These are phyloP conservation scores for Muntiacus muntjak DNA, from an alignment of 2,113 vertebrate species.

Conservation along the genomic window DNA sequence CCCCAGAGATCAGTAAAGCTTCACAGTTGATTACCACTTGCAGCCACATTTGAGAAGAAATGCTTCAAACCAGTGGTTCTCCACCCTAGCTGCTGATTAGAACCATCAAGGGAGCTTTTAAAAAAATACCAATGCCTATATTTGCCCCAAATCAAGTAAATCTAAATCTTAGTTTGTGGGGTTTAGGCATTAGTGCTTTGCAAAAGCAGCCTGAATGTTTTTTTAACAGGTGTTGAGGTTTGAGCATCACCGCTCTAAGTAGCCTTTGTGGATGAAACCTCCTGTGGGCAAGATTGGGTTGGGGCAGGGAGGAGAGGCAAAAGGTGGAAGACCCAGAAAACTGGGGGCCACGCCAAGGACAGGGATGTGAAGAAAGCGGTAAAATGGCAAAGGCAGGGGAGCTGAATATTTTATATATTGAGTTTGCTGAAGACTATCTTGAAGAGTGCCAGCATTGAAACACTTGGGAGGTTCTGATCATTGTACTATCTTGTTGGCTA, in stretches of 20 bases:
- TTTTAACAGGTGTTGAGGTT: neutral
- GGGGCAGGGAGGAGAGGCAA: neutral
- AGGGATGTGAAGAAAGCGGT: neutral
- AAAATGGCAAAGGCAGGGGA: neutral
- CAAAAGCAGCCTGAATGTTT: constrained; percentile 11
- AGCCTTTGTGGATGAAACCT: neutral
- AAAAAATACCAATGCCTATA: neutral
- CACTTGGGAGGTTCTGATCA: neutral
- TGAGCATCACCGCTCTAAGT: neutral
- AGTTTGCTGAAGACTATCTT: neutral
- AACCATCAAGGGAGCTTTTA: neutral
- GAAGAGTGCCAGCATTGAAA: neutral
- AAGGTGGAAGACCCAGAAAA: neutral
- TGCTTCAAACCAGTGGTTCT: neutral
- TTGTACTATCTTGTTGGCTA: neutral
- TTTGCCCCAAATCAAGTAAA: constrained; percentile 23
- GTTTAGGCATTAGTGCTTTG: neutral
- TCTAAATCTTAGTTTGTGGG: neutral
- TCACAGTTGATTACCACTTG: neutral
- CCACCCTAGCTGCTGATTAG: neutral
- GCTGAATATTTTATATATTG: neutral
- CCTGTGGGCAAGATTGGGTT: neutral
- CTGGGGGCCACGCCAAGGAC: neutral
- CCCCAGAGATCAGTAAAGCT: neutral
- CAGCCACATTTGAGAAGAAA: neutral